Evolutionary conservation across 2,888 invertebrate genomes (phyloP), one percentile per base, ranked within the genome.

Genomic region (Leucoma salicis): DNA sequence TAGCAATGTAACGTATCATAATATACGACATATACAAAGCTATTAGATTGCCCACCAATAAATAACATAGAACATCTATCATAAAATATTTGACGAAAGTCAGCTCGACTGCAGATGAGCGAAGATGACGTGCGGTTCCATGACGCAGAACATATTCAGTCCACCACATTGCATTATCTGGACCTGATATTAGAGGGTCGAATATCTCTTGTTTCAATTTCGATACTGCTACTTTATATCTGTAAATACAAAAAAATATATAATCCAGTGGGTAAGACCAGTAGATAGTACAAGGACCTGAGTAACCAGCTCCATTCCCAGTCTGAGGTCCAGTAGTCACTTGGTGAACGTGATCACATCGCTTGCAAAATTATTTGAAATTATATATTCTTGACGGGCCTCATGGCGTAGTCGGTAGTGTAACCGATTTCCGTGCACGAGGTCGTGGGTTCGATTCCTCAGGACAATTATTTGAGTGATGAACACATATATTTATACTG

Each of bases 111-210:
- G 71, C 74, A 10, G 89, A 74, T 6, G 90, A 84, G 8, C 84
- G 80, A 4, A 91, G 70, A 50, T 86, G 82, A 4, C 68, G 68
- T 0, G 90, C 86, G 0, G 88, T 88, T 14, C 77, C 66, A 43
- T 91, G 79, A 13, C 82, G 77, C 10, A 91, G 50, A 5, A 91
- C 81, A 53, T 91, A 91, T 45, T 91, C 91, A 2, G 90, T 90
- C 91, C 91, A 91, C 82, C 86, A 86, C 0, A 90, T 59, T 0
- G 91, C 90, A 33, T 79, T 78, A 28, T 91, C 90, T 1, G 88
- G 86, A 1, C 85, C 87, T 14, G 88, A 85, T 53, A 84, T 60
- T 1, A 76, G 39, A 1, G 78, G 71, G 44, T 82, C 75, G 12
- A 74, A 62, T 2, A 78, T 69, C 32, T 58, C 65, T 4, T 56